phyloP scores from a whole-genome alignment of 2,113 vertebrate genomes.

The Alexandromys fortis region DNA sequence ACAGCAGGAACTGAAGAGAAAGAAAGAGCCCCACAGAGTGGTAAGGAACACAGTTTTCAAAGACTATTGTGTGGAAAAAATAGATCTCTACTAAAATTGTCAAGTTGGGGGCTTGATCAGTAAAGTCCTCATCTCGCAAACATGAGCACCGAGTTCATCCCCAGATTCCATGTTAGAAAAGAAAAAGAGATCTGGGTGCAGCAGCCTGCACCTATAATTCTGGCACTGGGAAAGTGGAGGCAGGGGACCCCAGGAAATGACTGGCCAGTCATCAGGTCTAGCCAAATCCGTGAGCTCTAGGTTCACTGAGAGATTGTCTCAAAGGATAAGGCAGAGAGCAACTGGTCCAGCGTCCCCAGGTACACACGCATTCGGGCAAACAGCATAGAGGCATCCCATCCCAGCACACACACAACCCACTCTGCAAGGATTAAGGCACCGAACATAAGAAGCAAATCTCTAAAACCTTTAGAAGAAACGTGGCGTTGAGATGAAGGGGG shows the following conservation, averaged over 20 bases:
- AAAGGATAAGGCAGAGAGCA: background rate
- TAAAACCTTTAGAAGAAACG: background rate
- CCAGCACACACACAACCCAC: background rate
- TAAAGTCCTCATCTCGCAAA: background rate
- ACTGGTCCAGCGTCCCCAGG: background rate
- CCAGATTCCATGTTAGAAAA: background rate
- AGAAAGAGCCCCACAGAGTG: background rate
- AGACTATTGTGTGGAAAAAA: background rate
- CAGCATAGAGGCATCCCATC: no score
- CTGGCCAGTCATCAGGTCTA: background rate
- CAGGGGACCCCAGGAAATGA: background rate
- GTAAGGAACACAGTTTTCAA: background rate
- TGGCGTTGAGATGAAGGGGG: background rate
- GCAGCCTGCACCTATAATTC: background rate
- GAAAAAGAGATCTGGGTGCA: background rate
- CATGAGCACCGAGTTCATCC: background rate
- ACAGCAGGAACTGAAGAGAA: background rate
- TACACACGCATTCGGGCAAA: background rate
- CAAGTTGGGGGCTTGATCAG: background rate
- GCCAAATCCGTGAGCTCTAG: background rate
- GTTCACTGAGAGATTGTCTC: background rate
- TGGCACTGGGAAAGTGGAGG: background rate
- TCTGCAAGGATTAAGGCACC: background rate
- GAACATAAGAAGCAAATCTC: background rate
- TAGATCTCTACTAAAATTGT: background rate